Base-by-base conservation (phyloP, 2,888 invertebrate species). In the Drosophila leonis region DNA sequence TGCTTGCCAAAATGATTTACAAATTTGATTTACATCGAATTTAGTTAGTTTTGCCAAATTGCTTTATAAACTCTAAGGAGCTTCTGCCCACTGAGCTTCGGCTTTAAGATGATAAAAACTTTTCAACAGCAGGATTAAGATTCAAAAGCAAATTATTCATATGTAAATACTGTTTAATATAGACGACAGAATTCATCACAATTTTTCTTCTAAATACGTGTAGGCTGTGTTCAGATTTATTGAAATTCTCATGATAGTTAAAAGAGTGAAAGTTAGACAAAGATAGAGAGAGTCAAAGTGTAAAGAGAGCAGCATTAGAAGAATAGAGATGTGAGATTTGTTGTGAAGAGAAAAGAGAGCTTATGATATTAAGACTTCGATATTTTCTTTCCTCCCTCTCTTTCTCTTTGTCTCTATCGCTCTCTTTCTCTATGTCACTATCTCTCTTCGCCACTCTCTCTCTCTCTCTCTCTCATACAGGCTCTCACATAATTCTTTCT, bases 11-110 rank as follows among this genome's bases (percentile, higher is more conserved):
- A 75, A 75, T 75, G 66, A 71, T 70, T 75, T 57, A 54, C 72
- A 70, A 80, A 78, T 75, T 78, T 72, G 70, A 80, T 80, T 80
- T 75, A 75, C 42, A 56, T 65, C 44, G 55, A 72, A 80, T 63
- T 78, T 55, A 63, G 65, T 78, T 79, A 72, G 51, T 71, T 71
- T 74, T 69, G 61, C 48, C 65, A 80, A 80, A 80, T 72, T 65
- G 56, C 62, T 65, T 68, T 56, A 64, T 33, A 62, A 44, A 35
- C 62, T 42, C 39, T n/a, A 20, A 46, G 49, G 13, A 60, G 48
- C 51, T 29, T 59, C 27, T 48, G 46, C 35, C 54, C 46, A 59
- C 42, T 63, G 39, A 39, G 60, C 49, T 52, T 2, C 18, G 18
- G 18, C 15, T 48, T 42, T 31, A 27, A 46, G 31, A 57, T 10